Base-by-base conservation (phyloP, 2,113 vertebrate genomes). In the Centropristis striata region DNA sequence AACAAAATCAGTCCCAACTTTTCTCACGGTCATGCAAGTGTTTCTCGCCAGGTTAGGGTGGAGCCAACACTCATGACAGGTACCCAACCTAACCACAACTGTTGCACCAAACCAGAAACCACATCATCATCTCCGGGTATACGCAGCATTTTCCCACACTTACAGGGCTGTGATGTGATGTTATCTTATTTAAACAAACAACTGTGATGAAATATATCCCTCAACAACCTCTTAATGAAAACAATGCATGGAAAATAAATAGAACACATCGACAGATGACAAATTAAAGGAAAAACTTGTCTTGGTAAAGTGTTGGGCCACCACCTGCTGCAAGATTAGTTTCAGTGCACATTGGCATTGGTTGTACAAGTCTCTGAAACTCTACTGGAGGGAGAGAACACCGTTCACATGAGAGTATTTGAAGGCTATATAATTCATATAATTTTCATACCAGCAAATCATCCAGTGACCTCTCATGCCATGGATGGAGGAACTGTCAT, bases 1-100 rank as follows among this genome's bases (percentile, higher is more conserved):
- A 69, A 69, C 54, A 77, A 18, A n/a, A 28, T 54, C 14, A 8
- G n/a, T 54, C 39, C 67, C 46, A 32, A 15, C 50, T 53, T 64
- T 66, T 82, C 53, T n/a, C 51, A 71, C 68, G 61, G 60, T 72
- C 23, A 39, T 32, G 28, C 28, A 9, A 53, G 49, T 14, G 16
- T 12, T 66, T 13, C 16, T 23, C 23, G 42, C 32, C 39, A 39
- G 50, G 28, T 21, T 27, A 49, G 50, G 37, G 32, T 1, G 10
- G 36, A 44, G 20, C 20, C 55, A 4, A 1, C 3, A 8, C 53
- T 3, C 8, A 2, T 47, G 58, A 20, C 53, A 47, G 46, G 18
- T 5, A 20, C 4, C 27, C 44, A 32, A 9, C 25, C 46, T 71
- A 54, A 23, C 44, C 47, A 59, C 70, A 47, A 5, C 49, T 9